phyloP scores from a whole-genome alignment of 2,888 invertebrate genomes.

The Hydrotaea cyrtoneurina region DNA sequence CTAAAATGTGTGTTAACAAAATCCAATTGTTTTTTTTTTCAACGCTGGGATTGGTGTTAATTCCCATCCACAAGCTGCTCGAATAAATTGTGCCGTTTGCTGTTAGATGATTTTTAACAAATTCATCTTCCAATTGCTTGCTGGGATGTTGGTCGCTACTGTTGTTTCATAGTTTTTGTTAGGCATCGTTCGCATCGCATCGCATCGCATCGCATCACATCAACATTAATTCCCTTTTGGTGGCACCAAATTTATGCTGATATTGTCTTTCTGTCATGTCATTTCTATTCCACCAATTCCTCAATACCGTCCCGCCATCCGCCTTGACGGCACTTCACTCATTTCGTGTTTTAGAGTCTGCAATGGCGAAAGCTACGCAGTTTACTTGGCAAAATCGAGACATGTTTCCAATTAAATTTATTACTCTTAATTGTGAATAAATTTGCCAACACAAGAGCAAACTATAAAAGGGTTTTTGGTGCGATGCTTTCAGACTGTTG shows the following conservation, averaged over 20 bases:
- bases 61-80: no score
- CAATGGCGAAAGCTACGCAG: neutral
- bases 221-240: constrained; percentile 58
- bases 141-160: constrained; percentile 15
- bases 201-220: constrained; percentile 49
- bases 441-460: constrained; percentile 15
- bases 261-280: constrained; percentile 46
- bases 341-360: neutral
- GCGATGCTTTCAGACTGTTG: no score
- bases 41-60: no score
- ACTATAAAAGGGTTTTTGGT: no score
- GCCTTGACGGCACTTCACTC: neutral
- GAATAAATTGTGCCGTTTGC: no score
- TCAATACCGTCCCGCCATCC: neutral
- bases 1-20: no score
- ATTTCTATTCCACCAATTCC: constrained; percentile 17
- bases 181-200: constrained; percentile 50
- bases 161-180: constrained; percentile 45
- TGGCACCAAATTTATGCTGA: constrained; percentile 51
- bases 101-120: no score
- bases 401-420: constrained; percentile 51
- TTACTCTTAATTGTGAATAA: constrained; percentile 55
- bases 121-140: no score
- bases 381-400: neutral
- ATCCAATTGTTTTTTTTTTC: no score